Evolutionary conservation across 2,113 vertebrate species (phyloP).

Genomic region (Tychaedon coryphoeus): DNA sequence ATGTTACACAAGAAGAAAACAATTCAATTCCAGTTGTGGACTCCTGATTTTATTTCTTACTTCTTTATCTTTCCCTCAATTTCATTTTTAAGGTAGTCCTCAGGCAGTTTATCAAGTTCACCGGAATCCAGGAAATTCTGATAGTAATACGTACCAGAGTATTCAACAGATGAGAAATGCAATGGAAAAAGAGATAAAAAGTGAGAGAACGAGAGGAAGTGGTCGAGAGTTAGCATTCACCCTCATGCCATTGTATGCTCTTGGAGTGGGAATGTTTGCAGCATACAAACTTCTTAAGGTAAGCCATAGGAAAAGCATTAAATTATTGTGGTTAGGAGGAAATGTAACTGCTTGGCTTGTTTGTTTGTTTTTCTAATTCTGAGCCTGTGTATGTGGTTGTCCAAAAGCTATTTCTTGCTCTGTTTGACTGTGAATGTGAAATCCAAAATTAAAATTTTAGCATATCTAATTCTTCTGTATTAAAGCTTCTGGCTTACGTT

Average conservation of each 20-base stretch:
- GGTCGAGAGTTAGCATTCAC: constrained; percentile 86
- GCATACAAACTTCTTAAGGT: constrained; percentile 90
- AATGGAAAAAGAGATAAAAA: constrained; percentile 84
- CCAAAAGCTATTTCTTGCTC: neutral
- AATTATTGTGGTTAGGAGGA: neutral
- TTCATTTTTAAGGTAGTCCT: constrained; percentile 36
- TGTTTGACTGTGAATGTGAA: neutral
- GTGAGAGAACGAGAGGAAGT: constrained; percentile 76
- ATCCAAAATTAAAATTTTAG: neutral
- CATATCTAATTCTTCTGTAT: neutral
- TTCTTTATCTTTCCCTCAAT: neutral
- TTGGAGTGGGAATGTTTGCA: constrained; percentile 88
- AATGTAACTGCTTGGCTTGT: neutral
- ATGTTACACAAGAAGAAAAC: neutral
- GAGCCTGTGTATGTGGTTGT: neutral
- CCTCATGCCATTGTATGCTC: constrained; percentile 86
- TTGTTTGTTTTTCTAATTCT: neutral
- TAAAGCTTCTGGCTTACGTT: neutral
- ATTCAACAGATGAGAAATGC: constrained; percentile 83
- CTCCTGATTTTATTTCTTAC: neutral
- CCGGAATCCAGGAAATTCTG: constrained; percentile 41
- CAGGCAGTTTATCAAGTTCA: neutral
- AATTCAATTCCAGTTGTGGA: neutral
- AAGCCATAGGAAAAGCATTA: neutral
- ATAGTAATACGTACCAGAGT: constrained; percentile 64